Percentiles rank a stretch among this genome's conserved stretches.
Evolutionary conservation across 2,113 vertebrate species (phyloP).

Genomic region (Passerina amoena): DNA sequence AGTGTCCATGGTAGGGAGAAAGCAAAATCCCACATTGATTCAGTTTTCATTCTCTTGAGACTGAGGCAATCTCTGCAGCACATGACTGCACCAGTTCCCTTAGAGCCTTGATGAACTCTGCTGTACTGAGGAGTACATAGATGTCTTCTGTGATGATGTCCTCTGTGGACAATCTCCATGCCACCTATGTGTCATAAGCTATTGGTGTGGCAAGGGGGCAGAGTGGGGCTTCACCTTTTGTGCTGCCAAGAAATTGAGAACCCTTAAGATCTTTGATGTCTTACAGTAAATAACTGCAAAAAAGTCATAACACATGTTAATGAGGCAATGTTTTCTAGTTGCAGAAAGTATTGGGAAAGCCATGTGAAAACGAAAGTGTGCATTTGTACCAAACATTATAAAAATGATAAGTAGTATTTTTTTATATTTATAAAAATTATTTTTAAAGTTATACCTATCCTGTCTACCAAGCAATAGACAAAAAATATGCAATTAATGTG

Average conservation of each 20-base stretch:
- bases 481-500: background rate
- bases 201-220: fast-evolving
- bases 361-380: background rate
- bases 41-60: background rate
- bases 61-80: fast-evolving
- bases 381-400: background rate
- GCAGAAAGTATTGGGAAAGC: background rate
- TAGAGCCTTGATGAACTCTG: background rate
- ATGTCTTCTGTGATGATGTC: too few relatives aligned
- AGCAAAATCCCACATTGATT: background rate
- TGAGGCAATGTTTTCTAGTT: background rate
- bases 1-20: background rate
- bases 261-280: background rate
- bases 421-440: background rate
- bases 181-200: background rate
- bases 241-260: background rate
- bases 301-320: background rate
- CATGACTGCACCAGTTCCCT: fast-evolving
- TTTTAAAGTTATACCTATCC: background rate
- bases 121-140: background rate
- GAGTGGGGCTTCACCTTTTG: fast-evolving
- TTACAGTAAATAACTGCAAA: background rate
- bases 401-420: fast-evolving
- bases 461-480: background rate
- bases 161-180: too few relatives aligned